Evolutionary conservation across 2,797 vertebrate species (phyloP).

Genomic region (Phylloscopus collybita): DNA sequence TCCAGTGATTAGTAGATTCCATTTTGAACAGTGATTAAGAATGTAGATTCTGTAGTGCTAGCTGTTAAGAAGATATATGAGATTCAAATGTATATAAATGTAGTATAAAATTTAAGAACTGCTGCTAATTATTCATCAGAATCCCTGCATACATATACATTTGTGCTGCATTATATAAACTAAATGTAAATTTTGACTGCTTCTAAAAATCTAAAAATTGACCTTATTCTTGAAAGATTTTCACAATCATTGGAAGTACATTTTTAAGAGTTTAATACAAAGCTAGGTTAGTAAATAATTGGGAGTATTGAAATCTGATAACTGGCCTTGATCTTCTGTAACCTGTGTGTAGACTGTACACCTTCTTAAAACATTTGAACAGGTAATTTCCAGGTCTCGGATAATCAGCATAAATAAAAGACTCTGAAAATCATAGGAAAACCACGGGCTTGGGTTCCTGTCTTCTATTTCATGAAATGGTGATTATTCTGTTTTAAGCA

Average conservation of each 20-base stretch:
- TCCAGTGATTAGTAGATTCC: not conserved
- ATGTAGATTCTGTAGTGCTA: not conserved
- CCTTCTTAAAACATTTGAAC: not conserved
- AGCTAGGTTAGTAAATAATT: not conserved
- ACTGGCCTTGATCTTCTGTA: not conserved
- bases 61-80: not conserved
- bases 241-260: not conserved
- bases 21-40: not conserved
- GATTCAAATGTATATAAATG: not conserved
- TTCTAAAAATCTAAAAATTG: not conserved
- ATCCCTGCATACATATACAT: not conserved
- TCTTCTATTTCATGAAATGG: not conserved
- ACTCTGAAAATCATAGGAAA: not conserved
- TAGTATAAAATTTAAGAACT: not conserved
- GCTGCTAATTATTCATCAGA: not conserved
- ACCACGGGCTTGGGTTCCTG: not conserved
- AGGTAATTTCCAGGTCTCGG: not conserved
- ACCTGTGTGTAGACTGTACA: rapidly evolving
- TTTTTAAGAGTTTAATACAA: not conserved
- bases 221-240: not conserved
- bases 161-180: not conserved
- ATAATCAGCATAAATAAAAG: not conserved
- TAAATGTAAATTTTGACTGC: not conserved
- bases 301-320: not conserved
- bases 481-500: not conserved